Base-by-base conservation (phyloP, 2,113 vertebrate genomes). In the Prunella himalayana region DNA sequence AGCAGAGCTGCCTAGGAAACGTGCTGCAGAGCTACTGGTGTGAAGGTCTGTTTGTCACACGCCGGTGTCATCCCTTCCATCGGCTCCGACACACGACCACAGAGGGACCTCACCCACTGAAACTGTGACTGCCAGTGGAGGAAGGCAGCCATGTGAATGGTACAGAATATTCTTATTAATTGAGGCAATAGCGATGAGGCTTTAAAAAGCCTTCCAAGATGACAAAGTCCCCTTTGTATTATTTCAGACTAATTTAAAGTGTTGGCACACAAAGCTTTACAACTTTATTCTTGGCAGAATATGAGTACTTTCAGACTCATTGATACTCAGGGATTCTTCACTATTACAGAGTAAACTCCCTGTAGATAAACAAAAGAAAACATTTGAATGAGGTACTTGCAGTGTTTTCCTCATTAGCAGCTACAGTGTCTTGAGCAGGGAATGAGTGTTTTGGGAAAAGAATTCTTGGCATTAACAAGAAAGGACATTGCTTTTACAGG, bases 401-500 rank as follows among this genome's bases (percentile, higher is more conserved):
- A 28, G 89, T 95, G 96, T 96, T 98, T 97, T 98, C 93, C 96
- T 98, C 97, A 96, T 98, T 97, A 97, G 96, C 75, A 59, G 94
- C 94, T 97, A 96, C 93, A 95, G 89, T 93, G 92, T 97, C 95
- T 97, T 95, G 96, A 97, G 86, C 96, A 90, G 82, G 41, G 92
- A 97, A 97, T 18, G 95, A 97, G 93, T 83, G 96, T 76, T 97
- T 97, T 90, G 96, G 97, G 97, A 96, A 96, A 95, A 95, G 87
- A 86, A 91, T 93, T 95, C 88, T 94, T 97, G 94, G 96, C 94
- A 96, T 96, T 97, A 97, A 97, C 90, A 97, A 97, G 97, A 97
- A 97, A 97, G 96, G 97, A 96, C 97, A 94, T 97, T 96, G 96
- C 79, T 97, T 98, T 98, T 96, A 96, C 95, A 97, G 95, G 95